Conservation (phyloP, 23 tunicate genomes). For the Clavelina lepadiformis region DNA sequence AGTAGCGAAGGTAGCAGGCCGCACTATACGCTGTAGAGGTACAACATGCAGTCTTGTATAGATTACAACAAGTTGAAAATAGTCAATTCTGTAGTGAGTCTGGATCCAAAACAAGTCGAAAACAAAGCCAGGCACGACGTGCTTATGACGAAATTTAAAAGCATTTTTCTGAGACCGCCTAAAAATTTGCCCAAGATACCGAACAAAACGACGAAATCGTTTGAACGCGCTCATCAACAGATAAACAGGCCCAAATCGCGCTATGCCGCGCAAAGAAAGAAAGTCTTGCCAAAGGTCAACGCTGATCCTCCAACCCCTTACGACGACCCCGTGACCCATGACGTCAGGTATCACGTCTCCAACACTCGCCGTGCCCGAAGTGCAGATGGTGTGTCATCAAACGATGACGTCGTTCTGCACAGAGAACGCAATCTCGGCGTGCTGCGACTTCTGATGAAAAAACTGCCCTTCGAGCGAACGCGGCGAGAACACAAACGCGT, state of each 20-base stretch:
- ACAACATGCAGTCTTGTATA: slow-evolving; percentile 27
- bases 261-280: slow-evolving; percentile 23
- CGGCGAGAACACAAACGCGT: slow-evolving; percentile 54
- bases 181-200: slow-evolving; percentile 52
- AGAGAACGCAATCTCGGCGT: slow-evolving; percentile 29
- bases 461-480: slow-evolving; percentile 70
- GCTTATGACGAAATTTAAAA: slow-evolving; percentile 36
- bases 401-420: slow-evolving; percentile 28
- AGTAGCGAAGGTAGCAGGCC: no score
- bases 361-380: background rate
- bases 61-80: slow-evolving; percentile 41
- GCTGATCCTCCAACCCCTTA: slow-evolving; percentile 39
- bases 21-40: no score
- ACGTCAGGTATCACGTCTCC: slow-evolving; percentile 25
- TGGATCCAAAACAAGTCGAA: background rate
- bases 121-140: slow-evolving; percentile 7
- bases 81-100: background rate
- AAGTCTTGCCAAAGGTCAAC: background rate
- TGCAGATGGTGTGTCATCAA: background rate
- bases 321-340: slow-evolving; percentile 40
- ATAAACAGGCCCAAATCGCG: slow-evolving; percentile 40
- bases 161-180: slow-evolving; percentile 31
- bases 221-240: slow-evolving; percentile 47
- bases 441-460: slow-evolving; percentile 24
- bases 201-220: slow-evolving; percentile 58